These are phyloP conservation scores for Abrostola tripartita DNA, from an alignment of 2,888 invertebrate genomes.

Conservation along the genomic window DNA sequence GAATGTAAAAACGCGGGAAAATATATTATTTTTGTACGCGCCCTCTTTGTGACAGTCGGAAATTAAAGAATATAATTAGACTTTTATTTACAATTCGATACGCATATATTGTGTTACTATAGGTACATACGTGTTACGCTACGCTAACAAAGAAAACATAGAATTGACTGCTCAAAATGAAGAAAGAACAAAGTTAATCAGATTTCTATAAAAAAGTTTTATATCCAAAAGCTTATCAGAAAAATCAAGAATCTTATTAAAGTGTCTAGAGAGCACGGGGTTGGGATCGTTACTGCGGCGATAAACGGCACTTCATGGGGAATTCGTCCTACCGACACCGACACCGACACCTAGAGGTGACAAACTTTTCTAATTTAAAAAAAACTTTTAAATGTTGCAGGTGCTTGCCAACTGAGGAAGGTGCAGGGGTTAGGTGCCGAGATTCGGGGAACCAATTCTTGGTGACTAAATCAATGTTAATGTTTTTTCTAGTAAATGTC, in stretches of 20 bases:
- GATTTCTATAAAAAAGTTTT: constrained; percentile 39
- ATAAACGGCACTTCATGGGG: constrained; percentile 56
- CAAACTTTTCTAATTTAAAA: constrained; percentile 71
- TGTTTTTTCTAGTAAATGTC: too few species aligned
- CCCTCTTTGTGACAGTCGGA: constrained; percentile 21
- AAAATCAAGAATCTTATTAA: constrained; percentile 32
- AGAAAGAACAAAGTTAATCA: constrained; percentile 23
- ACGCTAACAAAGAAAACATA: too few species aligned
- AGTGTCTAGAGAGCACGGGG: constrained; percentile 31
- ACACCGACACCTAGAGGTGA: constrained; percentile 40
- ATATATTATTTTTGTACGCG: constrained; percentile 37
- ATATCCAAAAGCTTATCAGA: constrained; percentile 31
- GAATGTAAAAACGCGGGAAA: constrained; percentile 41
- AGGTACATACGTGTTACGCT: neutral
- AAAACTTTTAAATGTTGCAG: constrained; percentile 44
- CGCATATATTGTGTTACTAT: constrained; percentile 1
- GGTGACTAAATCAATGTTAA: too few species aligned
- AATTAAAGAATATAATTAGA: constrained; percentile 36
- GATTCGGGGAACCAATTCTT: constrained; percentile 8
- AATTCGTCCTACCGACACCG: constrained; percentile 33
- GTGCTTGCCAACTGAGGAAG: constrained; percentile 4
- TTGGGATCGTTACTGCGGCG: constrained; percentile 53
- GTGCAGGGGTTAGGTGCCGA: constrained; percentile 18
- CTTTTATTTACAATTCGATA: constrained; percentile 16
- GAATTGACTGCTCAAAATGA: neutral